These are phyloP conservation scores for Panthera tigris DNA, from an alignment of 2,113 vertebrate species.

Conservation along the genomic window DNA sequence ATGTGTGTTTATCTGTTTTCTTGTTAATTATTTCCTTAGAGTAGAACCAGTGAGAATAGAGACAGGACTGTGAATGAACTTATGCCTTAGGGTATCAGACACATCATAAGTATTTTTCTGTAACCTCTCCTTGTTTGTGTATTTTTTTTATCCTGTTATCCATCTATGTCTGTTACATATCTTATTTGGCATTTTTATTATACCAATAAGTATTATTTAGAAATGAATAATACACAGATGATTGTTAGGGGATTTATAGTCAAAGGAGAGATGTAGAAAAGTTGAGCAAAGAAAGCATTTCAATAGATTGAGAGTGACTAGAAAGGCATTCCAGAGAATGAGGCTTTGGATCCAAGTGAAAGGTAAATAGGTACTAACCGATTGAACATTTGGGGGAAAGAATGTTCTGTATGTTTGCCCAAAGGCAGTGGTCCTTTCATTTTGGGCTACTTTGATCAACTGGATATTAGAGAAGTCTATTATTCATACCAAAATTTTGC, in stretches of 20 bases:
- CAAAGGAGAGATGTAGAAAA: not conserved
- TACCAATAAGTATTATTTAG: not conserved
- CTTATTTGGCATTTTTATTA: not conserved
- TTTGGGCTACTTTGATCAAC: not conserved
- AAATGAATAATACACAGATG: not conserved
- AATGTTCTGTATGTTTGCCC: not conserved
- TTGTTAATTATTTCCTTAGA: not conserved
- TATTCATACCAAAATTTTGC: not conserved
- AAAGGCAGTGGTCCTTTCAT: not conserved
- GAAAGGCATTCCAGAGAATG: not conserved
- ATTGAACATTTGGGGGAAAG: not conserved
- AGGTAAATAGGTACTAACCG: not conserved
- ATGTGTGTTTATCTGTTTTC: not conserved
- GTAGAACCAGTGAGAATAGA: not conserved
- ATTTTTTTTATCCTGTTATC: not conserved
- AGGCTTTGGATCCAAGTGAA: not conserved
- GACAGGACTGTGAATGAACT: not conserved
- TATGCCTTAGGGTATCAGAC: not conserved
- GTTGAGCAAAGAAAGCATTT: not conserved
- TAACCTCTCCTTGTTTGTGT: not conserved
- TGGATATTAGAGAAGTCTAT: not conserved
- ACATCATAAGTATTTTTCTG: not conserved
- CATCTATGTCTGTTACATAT: not conserved
- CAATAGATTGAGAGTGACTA: not conserved
- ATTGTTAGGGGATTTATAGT: not conserved